Conservation (phyloP, 2,888 invertebrate genomes). For the Polymixis flavicincta region DNA sequence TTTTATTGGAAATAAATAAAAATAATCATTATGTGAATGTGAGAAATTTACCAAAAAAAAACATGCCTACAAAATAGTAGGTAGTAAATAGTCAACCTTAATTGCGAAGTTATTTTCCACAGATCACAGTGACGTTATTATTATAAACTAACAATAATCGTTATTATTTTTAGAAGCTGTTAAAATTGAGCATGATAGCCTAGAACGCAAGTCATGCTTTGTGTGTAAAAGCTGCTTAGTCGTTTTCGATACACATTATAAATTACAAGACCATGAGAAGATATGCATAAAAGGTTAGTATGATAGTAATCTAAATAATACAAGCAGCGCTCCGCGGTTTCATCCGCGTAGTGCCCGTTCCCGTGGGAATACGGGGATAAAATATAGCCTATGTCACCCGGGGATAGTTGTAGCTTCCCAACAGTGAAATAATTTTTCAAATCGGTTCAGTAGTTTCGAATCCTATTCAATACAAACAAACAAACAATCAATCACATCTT, state of each 20-base stretch:
- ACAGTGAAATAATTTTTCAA: too few relatives aligned
- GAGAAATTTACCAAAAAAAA: too few relatives aligned
- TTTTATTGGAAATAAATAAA: too few relatives aligned
- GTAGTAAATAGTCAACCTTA: neutral
- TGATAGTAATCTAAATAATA: too few relatives aligned
- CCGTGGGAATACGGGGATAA: too few relatives aligned
- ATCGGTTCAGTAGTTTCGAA: too few relatives aligned
- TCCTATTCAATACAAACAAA: too few relatives aligned
- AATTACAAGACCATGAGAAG: conserved; percentile 72
- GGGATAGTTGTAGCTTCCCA: too few relatives aligned
- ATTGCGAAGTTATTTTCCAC: neutral
- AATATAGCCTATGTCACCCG: too few relatives aligned
- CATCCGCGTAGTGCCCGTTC: too few relatives aligned
- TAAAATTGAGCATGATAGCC: conserved; percentile 68
- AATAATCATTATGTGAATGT: neutral
- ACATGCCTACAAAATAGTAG: neutral
- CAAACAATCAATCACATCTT: too few relatives aligned
- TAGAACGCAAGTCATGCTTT: conserved; percentile 57
- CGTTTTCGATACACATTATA: conserved; percentile 67
- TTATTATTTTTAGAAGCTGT: conserved; percentile 70
- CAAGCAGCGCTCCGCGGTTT: too few relatives aligned
- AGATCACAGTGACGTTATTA: neutral
- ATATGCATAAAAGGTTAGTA: conserved; percentile 75
- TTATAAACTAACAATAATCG: neutral
- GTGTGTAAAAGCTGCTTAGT: conserved; percentile 74